Evolutionary conservation across 1,140 invertebrate genomes (phyloP).

Genomic region (Bemisia tabaci): DNA sequence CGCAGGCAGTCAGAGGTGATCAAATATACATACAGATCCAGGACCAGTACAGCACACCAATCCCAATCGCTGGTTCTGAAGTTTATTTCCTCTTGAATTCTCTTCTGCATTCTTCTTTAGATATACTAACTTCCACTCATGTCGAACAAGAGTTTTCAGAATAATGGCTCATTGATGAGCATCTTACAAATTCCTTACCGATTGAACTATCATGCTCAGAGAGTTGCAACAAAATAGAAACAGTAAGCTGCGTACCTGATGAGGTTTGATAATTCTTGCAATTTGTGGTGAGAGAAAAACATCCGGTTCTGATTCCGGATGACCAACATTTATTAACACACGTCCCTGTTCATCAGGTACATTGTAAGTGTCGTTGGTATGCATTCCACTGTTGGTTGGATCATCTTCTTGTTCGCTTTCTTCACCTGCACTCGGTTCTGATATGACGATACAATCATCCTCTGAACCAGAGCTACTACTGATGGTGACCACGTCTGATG

Average conservation of each 20-base stretch:
- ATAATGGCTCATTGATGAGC: too few species aligned
- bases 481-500: slow-evolving; percentile 43
- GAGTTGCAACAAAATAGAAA: too few species aligned
- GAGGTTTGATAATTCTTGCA: slow-evolving; percentile 84
- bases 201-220: too few species aligned
- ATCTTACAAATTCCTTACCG: too few species aligned
- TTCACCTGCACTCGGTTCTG: slow-evolving; percentile 43
- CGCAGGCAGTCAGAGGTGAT: too few species aligned
- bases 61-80: not conserved
- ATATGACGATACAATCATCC: slow-evolving; percentile 68
- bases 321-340: slow-evolving; percentile 91
- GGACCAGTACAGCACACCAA: too few species aligned
- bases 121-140: too few species aligned
- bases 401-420: slow-evolving; percentile 44
- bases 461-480: slow-evolving; percentile 41
- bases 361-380: slow-evolving; percentile 85
- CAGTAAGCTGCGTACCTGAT: slow-evolving; percentile 45
- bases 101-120: too few species aligned
- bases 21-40: too few species aligned
- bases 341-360: slow-evolving; percentile 79
- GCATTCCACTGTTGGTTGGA: slow-evolving; percentile 53
- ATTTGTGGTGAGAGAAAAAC: slow-evolving; percentile 90
- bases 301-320: slow-evolving; percentile 81
- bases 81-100: not conserved
- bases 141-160: too few species aligned